Evolutionary conservation across 2,113 vertebrate genomes (phyloP).

Genomic region (Pituophis catenifer): DNA sequence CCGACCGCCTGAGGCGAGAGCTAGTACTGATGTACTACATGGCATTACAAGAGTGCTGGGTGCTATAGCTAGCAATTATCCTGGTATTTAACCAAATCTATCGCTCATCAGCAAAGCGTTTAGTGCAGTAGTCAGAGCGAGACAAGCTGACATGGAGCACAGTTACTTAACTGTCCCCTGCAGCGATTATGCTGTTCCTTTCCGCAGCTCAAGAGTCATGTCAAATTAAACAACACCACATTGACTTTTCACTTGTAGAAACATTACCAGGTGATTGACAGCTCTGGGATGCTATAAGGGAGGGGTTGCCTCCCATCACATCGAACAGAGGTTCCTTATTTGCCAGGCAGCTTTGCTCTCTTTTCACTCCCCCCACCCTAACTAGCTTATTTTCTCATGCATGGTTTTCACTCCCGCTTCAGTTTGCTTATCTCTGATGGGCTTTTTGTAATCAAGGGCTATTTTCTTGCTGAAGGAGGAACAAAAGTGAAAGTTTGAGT

Average conservation of each 20-base stretch:
- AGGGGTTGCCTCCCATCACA: conserved; percentile 35
- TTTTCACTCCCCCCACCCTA: background rate
- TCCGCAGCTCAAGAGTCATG: conserved; percentile 66
- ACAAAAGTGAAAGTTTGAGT: background rate
- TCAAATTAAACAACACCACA: conserved; percentile 79
- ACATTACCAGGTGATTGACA: conserved; percentile 77
- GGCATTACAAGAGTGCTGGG: conserved; percentile 74
- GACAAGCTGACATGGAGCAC: conserved; percentile 74
- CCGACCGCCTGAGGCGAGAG: conserved; percentile 81
- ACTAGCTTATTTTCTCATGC: conserved; percentile 11
- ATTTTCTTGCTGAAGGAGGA: background rate
- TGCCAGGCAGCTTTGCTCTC: fast-evolving
- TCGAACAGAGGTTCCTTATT: conserved; percentile 24
- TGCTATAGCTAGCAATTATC: conserved; percentile 83
- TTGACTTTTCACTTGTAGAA: conserved; percentile 77
- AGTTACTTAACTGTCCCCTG: conserved; percentile 80
- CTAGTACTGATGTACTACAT: conserved; percentile 89
- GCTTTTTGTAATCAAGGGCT: background rate
- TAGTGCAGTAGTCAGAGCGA: conserved; percentile 72
- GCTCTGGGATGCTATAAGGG: conserved; percentile 49
- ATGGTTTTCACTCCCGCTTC: background rate
- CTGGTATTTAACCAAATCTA: conserved; percentile 87
- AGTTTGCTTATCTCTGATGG: conserved; percentile 4
- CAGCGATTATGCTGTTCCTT: conserved; percentile 71
- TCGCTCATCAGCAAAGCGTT: conserved; percentile 76